Conservation (phyloP, 1,140 invertebrate species). For the Cydia strobilella region DNA sequence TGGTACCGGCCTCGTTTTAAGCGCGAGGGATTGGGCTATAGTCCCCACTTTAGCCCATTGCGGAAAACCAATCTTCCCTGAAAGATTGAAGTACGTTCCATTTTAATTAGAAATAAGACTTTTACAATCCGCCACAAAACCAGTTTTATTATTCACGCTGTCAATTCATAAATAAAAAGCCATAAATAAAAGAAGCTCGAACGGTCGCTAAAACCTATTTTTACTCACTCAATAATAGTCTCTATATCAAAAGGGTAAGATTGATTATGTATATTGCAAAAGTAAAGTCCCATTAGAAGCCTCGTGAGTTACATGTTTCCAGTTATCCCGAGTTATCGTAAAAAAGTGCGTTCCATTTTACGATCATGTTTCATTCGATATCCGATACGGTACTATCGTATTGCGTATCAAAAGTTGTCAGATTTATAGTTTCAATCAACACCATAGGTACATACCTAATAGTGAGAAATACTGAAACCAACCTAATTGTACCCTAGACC, state of each 20-base stretch:
- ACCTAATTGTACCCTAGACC: no score
- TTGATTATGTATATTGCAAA: background rate
- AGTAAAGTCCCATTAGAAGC: conserved; percentile 5
- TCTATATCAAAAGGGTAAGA: background rate
- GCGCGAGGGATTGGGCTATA: no score
- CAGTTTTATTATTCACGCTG: conserved; percentile 3
- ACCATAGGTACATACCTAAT: background rate
- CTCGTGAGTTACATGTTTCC: conserved; percentile 6
- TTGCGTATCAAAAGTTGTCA: conserved; percentile 1
- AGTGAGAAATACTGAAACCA: no score
- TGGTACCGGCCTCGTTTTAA: no score
- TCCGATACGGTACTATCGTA: conserved; percentile 15
- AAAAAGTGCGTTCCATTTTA: conserved; percentile 28
- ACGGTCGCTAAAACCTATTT: background rate
- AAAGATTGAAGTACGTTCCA: background rate
- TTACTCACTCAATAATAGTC: background rate
- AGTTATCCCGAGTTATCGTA: conserved; percentile 28
- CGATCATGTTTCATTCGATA: conserved; percentile 26
- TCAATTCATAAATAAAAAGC: conserved; percentile 4
- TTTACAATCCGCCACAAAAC: background rate
- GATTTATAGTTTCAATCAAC: conserved; percentile 13
- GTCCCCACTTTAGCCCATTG: no score
- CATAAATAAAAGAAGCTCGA: background rate
- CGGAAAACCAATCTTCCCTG: no score
- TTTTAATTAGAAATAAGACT: background rate